A percentile compares a stretch with the other conserved stretches of the same genome.
These are phyloP conservation scores for Gasterosteus nipponicus DNA, from an alignment of 2,113 vertebrate species.

Conservation along the genomic window DNA sequence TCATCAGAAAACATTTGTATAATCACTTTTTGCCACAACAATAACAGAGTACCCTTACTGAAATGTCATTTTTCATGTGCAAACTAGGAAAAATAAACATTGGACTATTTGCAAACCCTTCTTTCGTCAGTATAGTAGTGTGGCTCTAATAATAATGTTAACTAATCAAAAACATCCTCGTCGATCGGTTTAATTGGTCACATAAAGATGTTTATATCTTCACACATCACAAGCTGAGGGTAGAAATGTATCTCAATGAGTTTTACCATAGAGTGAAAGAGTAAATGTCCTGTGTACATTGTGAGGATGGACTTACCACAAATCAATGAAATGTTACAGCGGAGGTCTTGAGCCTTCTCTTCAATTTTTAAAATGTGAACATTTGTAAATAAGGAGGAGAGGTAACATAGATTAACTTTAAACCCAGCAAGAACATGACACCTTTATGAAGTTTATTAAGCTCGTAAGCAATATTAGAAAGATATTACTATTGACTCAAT, in stretches of 20 bases:
- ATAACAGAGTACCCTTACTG: neutral
- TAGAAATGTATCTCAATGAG: neutral
- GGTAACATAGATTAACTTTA: neutral
- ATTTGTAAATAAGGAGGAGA: neutral
- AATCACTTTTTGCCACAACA: neutral
- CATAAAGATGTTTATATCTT: neutral
- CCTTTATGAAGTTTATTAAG: constrained; percentile 15
- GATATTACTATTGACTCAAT: neutral
- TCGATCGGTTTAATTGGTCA: neutral
- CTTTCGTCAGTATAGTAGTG: neutral
- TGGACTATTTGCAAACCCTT: neutral
- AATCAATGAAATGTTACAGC: neutral
- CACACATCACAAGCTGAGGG: neutral
- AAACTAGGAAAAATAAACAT: neutral
- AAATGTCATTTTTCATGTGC: neutral
- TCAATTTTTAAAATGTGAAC: neutral
- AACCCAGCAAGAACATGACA: neutral
- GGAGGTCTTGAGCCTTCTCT: neutral
- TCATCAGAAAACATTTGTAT: neutral
- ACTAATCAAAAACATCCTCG: neutral
- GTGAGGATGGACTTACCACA: neutral
- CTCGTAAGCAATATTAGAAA: constrained; percentile 15
- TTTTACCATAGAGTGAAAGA: neutral
- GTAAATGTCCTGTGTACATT: neutral
- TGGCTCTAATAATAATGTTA: neutral